Evolutionary conservation across 1,140 invertebrate genomes (phyloP).

Genomic region (Scaptodrosophila lebanonensis): DNA sequence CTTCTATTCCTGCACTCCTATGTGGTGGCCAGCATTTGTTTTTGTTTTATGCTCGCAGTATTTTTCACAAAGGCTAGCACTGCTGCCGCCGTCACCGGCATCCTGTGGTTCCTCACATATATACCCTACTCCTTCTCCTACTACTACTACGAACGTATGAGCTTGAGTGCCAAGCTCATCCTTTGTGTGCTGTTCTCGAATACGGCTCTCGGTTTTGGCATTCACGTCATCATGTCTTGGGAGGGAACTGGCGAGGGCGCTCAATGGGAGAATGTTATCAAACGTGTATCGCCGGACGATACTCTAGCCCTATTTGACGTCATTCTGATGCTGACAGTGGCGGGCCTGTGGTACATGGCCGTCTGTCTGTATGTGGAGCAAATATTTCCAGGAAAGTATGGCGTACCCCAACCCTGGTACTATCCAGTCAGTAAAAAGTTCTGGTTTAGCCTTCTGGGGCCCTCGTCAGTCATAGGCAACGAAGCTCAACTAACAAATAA

Average conservation of each 20-base stretch:
- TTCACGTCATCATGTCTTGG: slow-evolving; percentile 81
- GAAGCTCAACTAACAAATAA: no score
- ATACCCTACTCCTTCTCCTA: slow-evolving; percentile 84
- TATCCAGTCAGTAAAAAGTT: slow-evolving; percentile 83
- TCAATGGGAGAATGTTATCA: slow-evolving; percentile 85
- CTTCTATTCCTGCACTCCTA: slow-evolving; percentile 80
- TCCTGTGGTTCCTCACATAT: slow-evolving; percentile 84
- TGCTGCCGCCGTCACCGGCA: slow-evolving; percentile 81
- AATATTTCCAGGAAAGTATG: slow-evolving; percentile 84
- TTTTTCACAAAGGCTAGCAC: slow-evolving; percentile 80
- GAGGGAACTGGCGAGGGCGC: slow-evolving; percentile 58
- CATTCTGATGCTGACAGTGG: slow-evolving; percentile 82
- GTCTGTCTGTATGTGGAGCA: slow-evolving; percentile 86
- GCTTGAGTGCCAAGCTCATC: slow-evolving; percentile 78
- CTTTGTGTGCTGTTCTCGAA: slow-evolving; percentile 84
- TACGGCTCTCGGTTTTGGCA: slow-evolving; percentile 87
- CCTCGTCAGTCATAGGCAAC: slow-evolving; percentile 47
- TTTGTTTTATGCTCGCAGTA: slow-evolving; percentile 82
- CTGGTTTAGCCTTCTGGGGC: slow-evolving; percentile 72
- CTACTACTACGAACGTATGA: slow-evolving; percentile 80
- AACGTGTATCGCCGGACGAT: slow-evolving; percentile 84
- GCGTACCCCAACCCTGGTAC: slow-evolving; percentile 85
- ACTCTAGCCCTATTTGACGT: slow-evolving; percentile 82
- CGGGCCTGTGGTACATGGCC: slow-evolving; percentile 82
- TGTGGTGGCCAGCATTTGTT: slow-evolving; percentile 78